phyloP scores from a whole-genome alignment of 2,113 vertebrate species.

The Sigmodon hispidus region DNA sequence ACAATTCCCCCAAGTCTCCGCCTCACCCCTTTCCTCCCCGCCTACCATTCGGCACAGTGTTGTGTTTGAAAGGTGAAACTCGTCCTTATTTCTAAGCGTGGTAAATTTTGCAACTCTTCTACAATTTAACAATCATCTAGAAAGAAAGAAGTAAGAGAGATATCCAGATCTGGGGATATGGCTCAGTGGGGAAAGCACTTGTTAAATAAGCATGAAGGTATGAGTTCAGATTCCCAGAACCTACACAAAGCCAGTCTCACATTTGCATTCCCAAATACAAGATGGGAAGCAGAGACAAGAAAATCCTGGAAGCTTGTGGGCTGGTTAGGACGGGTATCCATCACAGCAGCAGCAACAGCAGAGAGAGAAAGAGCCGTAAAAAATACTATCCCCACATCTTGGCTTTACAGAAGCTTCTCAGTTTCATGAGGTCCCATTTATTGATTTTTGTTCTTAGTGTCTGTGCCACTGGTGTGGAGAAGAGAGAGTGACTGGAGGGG shows the following conservation, averaged over 20 bases:
- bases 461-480: too few species aligned
- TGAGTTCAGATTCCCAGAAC: background rate
- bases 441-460: too few species aligned
- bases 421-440: too few species aligned
- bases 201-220: background rate
- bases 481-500: too few species aligned
- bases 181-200: background rate
- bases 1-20: background rate
- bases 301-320: background rate
- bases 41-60: background rate
- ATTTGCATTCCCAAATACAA: background rate
- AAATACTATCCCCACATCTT: too few species aligned
- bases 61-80: background rate
- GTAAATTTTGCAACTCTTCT: background rate
- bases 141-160: background rate
- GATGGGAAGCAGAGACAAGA: background rate
- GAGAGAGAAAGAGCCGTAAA: background rate
- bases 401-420: too few species aligned
- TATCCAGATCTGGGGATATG: background rate
- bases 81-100: background rate
- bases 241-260: background rate
- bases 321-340: background rate
- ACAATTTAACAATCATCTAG: conserved; percentile 16
- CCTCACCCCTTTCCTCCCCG: background rate
- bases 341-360: too few species aligned